Evolutionary conservation across 2,888 invertebrate genomes (phyloP), one percentile per base, ranked within the genome.

Genomic region (Hermodice carunculata): DNA sequence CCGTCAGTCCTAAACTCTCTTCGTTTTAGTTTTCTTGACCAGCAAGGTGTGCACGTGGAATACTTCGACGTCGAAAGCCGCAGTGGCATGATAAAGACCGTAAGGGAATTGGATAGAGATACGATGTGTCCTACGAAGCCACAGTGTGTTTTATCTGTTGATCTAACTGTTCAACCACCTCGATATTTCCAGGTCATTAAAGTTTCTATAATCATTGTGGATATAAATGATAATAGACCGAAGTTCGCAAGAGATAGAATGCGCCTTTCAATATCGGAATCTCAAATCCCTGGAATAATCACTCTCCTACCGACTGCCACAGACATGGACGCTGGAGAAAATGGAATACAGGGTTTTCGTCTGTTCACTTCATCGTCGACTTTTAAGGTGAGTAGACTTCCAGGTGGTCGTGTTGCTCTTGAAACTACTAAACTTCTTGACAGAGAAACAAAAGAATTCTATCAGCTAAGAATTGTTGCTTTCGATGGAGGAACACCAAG

Each of bases 191-290:
- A 51, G 17, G 49, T 53, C 29, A 51, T 64, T 26, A 64, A 64
- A 48, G 95, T 97, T 3, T 90, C 93, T 49, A 93, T 98, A 68
- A 91, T 92, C 67, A 95, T 98, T 8, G 88, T 92, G 51, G 98
- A 98, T 86, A 96, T 96, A 86, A 98, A 98, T 85, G 98, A 98
- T 86, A 97, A 98, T 88, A 91, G 94, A 2, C 98, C 98, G 0
- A 92, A 91, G 17, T 98, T 98, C 87, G 92, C 95, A 19, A 46
- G 70, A 5, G 51, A 46, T 4, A 61, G 49, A n/a, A 68, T 75
- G 54, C 40, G 40, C 5, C 49, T 62, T 3, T 31, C 54, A n/a
- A 54, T 67, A n/a, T 54, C 64, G 2, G 67, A 67, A 54, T 42
- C 67, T 3, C 48, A 59, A 19, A 22, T 49, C 6, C 46, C 53